Evolutionary conservation across 1,140 invertebrate species (phyloP).

Genomic region (Drosophila orena): DNA sequence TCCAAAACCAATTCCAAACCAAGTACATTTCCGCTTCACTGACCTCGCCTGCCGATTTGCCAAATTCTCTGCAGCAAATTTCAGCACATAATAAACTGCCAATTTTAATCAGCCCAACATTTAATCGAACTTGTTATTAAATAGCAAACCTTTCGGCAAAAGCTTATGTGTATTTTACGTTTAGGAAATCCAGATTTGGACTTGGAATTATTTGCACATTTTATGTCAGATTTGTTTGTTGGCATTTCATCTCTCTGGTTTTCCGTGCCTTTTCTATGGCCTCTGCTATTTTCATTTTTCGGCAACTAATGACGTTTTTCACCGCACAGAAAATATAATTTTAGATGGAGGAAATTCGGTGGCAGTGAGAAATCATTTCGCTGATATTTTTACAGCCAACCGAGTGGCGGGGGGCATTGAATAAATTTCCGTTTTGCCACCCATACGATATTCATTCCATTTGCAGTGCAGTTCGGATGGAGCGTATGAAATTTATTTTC

Average conservation of each 20-base stretch:
- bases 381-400: slow-evolving; percentile 42
- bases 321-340: slow-evolving; percentile 55
- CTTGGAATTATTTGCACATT: slow-evolving; percentile 43
- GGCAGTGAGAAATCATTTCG: slow-evolving; percentile 39
- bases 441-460: slow-evolving; percentile 22
- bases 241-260: slow-evolving; percentile 8
- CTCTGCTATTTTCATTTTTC: slow-evolving; percentile 13
- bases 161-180: slow-evolving; percentile 27
- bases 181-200: slow-evolving; percentile 28
- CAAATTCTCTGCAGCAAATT: slow-evolving; percentile 1
- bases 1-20: no score
- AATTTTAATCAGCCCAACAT: slow-evolving; percentile 18
- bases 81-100: slow-evolving; percentile 16
- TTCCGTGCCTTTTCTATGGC: slow-evolving; percentile 5
- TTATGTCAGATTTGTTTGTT: slow-evolving; percentile 15
- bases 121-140: slow-evolving; percentile 22
- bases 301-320: slow-evolving; percentile 73
- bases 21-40: neutral
- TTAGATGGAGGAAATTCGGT: slow-evolving; percentile 52
- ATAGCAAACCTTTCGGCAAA: neutral
- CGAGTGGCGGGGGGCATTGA: slow-evolving; percentile 14
- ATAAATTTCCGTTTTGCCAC: slow-evolving; percentile 51
- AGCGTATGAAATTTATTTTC: slow-evolving; percentile 42
- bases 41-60: neutral
- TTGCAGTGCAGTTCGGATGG: slow-evolving; percentile 29